phyloP scores from a whole-genome alignment of 92 coral and sea anemone genomes.

The Porites divaricata region DNA sequence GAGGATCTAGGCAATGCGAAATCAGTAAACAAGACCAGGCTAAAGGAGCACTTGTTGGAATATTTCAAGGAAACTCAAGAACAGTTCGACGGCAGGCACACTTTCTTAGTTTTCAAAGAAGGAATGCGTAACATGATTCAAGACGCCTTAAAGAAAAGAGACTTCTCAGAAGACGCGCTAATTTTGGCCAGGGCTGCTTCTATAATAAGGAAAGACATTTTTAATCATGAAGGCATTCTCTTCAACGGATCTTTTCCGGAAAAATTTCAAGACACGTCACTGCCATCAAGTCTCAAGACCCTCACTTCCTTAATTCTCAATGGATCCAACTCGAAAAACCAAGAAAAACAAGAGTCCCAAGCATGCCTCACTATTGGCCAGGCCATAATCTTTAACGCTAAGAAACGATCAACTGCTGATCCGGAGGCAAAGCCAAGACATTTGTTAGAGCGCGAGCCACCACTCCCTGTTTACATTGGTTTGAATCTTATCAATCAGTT shows the following conservation, averaged over 20 bases:
- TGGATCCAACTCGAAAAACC: constrained; percentile 40
- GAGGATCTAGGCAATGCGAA: constrained; percentile 21
- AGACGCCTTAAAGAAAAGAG: constrained; percentile 29
- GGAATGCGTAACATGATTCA: constrained; percentile 55
- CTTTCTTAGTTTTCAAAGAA: constrained; percentile 56
- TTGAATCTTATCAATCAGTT: constrained; percentile 24
- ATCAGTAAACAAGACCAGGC: constrained; percentile 56
- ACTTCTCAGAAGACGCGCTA: constrained; percentile 10
- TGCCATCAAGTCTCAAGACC: constrained; percentile 43
- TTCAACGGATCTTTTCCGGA: neutral
- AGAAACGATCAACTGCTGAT: neutral
- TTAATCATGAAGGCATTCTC: neutral
- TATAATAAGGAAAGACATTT: constrained; percentile 31
- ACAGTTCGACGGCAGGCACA: constrained; percentile 56
- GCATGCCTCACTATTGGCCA: constrained; percentile 61
- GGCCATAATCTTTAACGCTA: constrained; percentile 47
- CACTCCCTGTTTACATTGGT: constrained; percentile 41
- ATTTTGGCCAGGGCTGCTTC: constrained; percentile 29
- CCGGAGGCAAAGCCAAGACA: constrained; percentile 26
- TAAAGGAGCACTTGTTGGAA: constrained; percentile 50
- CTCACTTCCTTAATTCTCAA: constrained; percentile 47
- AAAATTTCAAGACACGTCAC: constrained; percentile 39
- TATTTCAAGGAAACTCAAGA: constrained; percentile 55
- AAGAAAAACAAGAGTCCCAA: constrained; percentile 53
- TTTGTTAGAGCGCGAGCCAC: constrained; percentile 49